Base-by-base conservation (phyloP, 64 coral and sea anemone genomes). In the Dendrophyllia cribrosa region DNA sequence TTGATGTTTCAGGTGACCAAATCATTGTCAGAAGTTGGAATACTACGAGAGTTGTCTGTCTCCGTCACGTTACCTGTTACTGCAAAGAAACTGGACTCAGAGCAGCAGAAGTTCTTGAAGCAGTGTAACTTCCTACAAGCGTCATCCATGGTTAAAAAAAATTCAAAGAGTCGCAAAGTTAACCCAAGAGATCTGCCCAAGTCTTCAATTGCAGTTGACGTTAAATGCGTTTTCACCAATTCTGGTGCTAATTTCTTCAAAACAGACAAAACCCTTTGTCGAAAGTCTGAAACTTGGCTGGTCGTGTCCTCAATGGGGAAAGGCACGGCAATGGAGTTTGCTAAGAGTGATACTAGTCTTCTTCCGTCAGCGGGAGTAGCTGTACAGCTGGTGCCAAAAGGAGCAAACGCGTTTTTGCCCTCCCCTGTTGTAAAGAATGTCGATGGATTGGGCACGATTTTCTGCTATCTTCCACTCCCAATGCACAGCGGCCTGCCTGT, bases 401-500 rank as follows among this genome's bases (percentile, higher is more conserved):
- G 50, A 17, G 1, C 15, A 82, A 59, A 16, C 14, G 51, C 3
- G 11, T 88, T 92, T 70, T 64, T 82, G 53, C 94, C 94, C 14
- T 61, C 23, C 7, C 89, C 94, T 52, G 78, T 96, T 44, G 63
- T 60, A 9, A 43, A 77, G 17, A 45, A 23, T 4, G 5, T 8
- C 50, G 61, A 13, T 46, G 50, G 63, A 25, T 11, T 4, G 15
- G 95, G 95, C 1, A 84, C 12, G 5, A 63, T 96, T 56, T 96
- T 92, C 67, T 96, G 95, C 44, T 96, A 81, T 20, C 70, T 96
- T 55, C 95, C 95, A 5, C 34, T 96, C 17, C 95, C 95, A 3
- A 83, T 96, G 6, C 59, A 60, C n/a, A 96, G 86, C 51, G 95
- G 95, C 24, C 91, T 96, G 66, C 95, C 95, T 7, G 87, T 96